Conservation (phyloP, 2,888 invertebrate species). For the Drosophila kambysellisi region DNA sequence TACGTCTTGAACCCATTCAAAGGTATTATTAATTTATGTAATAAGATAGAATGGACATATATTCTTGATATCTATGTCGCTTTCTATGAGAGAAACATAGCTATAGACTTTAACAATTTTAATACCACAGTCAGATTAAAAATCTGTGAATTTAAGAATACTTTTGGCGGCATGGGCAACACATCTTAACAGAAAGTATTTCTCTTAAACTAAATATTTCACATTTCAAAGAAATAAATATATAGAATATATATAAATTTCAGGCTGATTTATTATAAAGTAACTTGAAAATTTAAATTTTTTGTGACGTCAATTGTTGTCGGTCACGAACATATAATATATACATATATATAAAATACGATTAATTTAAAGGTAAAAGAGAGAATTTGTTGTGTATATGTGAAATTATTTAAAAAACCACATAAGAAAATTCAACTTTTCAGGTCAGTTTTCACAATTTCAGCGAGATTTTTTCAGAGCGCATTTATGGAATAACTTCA, state of each 20-base stretch:
- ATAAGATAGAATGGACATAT: background rate
- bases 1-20: background rate
- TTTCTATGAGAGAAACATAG: background rate
- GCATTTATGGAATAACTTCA: background rate
- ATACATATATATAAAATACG: too few species aligned
- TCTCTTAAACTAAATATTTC: background rate
- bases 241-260: background rate
- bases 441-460: background rate
- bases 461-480: background rate
- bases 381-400: background rate
- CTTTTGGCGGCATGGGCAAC: background rate
- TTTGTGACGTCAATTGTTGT: background rate
- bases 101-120: background rate
- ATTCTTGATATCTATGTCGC: too few species aligned
- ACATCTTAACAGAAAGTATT: background rate
- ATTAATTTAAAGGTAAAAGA: background rate
- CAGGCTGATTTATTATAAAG: background rate
- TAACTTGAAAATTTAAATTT: background rate
- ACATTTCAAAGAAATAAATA: background rate
- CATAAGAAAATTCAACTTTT: background rate
- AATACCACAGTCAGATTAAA: background rate
- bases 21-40: background rate
- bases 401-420: background rate
- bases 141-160: background rate
- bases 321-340: background rate